A percentile compares a stretch with the other conserved stretches of the same genome.
These are phyloP conservation scores for Heteronetta atricapilla DNA, from an alignment of 2,113 vertebrate genomes.

Conservation along the genomic window DNA sequence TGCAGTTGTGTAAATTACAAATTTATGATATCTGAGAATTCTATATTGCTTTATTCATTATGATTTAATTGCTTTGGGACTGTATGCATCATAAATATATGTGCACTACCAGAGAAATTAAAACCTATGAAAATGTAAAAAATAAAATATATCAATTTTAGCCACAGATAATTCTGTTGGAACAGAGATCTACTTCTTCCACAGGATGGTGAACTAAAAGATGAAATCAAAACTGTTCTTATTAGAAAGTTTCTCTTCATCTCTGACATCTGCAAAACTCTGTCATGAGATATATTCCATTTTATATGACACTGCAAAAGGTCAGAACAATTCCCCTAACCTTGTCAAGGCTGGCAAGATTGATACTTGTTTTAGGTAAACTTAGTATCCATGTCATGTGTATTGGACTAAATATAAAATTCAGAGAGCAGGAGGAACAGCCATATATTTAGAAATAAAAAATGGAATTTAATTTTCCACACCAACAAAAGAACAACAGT, in stretches of 20 bases:
- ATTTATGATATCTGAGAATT: not conserved
- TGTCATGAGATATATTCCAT: not conserved
- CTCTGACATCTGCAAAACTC: not conserved
- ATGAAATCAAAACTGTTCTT: not conserved
- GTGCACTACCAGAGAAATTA: not conserved
- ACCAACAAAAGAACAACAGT: not conserved
- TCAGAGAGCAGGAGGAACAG: constrained; percentile 2
- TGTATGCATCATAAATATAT: not conserved
- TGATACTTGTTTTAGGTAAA: constrained; percentile 56
- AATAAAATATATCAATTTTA: not conserved
- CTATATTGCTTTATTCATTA: not conserved
- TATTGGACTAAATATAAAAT: constrained; percentile 55
- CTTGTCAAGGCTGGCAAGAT: constrained; percentile 29
- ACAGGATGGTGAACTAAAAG: accelerated
- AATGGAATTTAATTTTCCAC: constrained; percentile 51
- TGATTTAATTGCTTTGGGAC: not conserved
- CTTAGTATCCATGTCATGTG: constrained; percentile 36
- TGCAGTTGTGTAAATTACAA: not conserved
- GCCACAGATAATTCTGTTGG: not conserved
- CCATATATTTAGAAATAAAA: constrained; percentile 51
- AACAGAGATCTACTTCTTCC: not conserved
- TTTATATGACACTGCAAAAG: constrained; percentile 27
- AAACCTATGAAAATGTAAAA: not conserved
- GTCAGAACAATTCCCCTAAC: constrained; percentile 40
- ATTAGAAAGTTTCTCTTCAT: not conserved